These are phyloP conservation scores for Drosophila pseudotakahashii DNA, from an alignment of 2,888 invertebrate species.

Conservation along the genomic window DNA sequence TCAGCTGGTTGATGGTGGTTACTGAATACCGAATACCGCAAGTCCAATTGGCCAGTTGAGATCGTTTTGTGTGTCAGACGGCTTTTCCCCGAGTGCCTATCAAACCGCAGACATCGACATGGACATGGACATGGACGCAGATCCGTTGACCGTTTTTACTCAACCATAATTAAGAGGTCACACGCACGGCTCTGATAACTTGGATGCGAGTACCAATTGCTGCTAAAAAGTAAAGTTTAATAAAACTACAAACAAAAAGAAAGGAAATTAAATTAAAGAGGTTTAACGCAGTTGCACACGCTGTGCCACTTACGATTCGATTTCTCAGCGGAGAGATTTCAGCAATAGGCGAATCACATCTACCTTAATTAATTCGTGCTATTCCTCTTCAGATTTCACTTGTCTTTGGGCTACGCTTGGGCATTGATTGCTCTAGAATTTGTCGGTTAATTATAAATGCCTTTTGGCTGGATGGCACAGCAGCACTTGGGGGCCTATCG, in stretches of 20 bases:
- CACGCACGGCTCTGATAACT: constrained; percentile 52
- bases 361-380: constrained; percentile 59
- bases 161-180: constrained; percentile 71
- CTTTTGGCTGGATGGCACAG: constrained; percentile 45
- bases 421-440: constrained; percentile 73
- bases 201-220: constrained; percentile 29
- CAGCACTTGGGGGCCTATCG: constrained; percentile 33
- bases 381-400: constrained; percentile 70
- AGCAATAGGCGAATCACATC: constrained; percentile 35
- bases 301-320: constrained; percentile 77
- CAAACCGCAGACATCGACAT: constrained; percentile 9
- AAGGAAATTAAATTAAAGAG: constrained; percentile 14
- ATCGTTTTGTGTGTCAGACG: constrained; percentile 53
- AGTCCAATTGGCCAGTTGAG: constrained; percentile 6
- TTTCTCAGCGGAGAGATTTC: constrained; percentile 54
- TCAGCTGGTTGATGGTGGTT: constrained; percentile 12
- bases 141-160: constrained; percentile 64
- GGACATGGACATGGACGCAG: constrained; percentile 8
- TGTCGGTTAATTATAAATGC: constrained; percentile 63
- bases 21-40: constrained; percentile 17
- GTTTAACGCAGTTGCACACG: constrained; percentile 35
- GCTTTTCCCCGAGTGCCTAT: constrained; percentile 49
- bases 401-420: constrained; percentile 61
- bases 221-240: constrained; percentile 6
- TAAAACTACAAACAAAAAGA: not conserved